phyloP scores from a whole-genome alignment of 2,113 vertebrate genomes.

The Delphinapterus leucas region DNA sequence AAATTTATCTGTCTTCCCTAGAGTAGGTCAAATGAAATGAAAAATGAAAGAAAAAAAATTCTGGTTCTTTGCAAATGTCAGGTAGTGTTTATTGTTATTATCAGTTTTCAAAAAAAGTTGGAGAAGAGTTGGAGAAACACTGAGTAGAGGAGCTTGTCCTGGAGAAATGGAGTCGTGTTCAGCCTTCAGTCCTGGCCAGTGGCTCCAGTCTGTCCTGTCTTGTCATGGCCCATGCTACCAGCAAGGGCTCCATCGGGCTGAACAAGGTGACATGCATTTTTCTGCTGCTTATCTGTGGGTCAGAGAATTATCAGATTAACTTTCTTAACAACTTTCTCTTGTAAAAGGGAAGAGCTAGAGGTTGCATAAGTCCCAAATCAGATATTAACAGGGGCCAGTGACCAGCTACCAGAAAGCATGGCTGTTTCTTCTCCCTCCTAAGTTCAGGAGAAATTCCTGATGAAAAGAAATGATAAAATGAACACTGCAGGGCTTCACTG shows the following conservation, averaged over 20 bases:
- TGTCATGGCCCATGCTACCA: accelerated
- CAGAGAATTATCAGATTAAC: background rate
- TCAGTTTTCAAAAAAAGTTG: background rate
- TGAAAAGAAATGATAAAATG: background rate
- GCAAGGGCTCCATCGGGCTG: background rate
- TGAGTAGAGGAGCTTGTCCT: background rate
- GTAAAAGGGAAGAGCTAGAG: background rate
- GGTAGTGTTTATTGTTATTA: background rate
- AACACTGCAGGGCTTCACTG: background rate
- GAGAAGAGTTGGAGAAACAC: background rate
- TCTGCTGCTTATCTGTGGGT: background rate
- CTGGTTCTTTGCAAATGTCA: background rate
- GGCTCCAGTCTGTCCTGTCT: background rate
- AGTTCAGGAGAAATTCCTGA: background rate
- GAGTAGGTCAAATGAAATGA: background rate
- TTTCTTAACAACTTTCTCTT: background rate
- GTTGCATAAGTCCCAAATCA: background rate
- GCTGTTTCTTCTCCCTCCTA: background rate
- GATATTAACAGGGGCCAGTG: background rate
- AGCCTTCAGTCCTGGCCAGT: too few relatives aligned
- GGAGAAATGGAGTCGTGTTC: background rate
- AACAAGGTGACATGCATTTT: background rate
- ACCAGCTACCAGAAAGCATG: background rate
- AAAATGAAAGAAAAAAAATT: background rate
- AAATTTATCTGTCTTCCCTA: background rate